Evolutionary conservation across 1,140 invertebrate genomes (phyloP), one percentile per base, ranked within the genome.

Genomic region (Drosophila virilis): DNA sequence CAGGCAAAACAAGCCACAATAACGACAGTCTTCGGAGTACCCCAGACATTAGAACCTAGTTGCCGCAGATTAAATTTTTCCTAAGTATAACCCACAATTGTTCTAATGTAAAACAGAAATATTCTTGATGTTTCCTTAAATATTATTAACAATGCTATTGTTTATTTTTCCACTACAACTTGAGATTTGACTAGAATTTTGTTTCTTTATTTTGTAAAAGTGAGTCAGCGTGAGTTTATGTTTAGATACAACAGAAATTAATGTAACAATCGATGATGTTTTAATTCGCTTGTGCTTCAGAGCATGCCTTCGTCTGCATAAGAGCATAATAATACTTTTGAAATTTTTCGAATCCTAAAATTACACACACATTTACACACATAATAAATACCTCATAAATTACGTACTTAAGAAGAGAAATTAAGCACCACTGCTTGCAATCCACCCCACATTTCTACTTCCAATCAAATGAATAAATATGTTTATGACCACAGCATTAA

Each of bases 401-500:
- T 67, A 70, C 61, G 80, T 84, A 84, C 81, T 83, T 83, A 83
- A 84, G 57, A 69, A 55, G 68, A 58, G 70, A 77, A 66, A 68
- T 62, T 61, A 70, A 55, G 58, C 54, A 64, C 32, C 22, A 50
- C 35, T 43, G 45, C 35, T 45, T 65, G 37, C 43, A 57, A 54
- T 61, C 37, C 17, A 40, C 28, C 35, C 40, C 17, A 43, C 42
- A 46, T 55, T 81, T 74, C 43, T 45, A 54, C 70, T 73, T 68
- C 64, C 55, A 51, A 35, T 59, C 12, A 8, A 54, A 43, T 37
- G 46, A 42, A 72, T 59, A 12, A 32, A 37, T 57, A 61, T 42
- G 65, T 52, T 48, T 48, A 32, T 33, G 37, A 55, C n/a, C 60
- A 48, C 70, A 48, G 55, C 70, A 68, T 73, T 60, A 73, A 38